Evolutionary conservation across 1,140 invertebrate species (phyloP).

Genomic region (Tetramorium simillimum): DNA sequence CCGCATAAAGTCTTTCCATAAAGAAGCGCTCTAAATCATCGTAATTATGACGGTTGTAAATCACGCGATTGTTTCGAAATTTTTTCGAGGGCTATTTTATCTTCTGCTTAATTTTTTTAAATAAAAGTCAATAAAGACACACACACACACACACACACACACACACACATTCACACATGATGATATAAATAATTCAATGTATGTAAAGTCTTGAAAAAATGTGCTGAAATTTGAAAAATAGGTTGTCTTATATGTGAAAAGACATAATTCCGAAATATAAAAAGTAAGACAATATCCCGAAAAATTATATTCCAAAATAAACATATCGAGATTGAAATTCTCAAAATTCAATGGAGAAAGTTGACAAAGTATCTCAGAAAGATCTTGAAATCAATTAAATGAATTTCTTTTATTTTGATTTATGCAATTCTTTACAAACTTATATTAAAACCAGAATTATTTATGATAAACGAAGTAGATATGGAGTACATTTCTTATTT

Average conservation of each 20-base stretch:
- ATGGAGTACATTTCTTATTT: too few species aligned
- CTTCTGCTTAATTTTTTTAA: not conserved
- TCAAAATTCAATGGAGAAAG: too few species aligned
- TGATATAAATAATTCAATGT: not conserved
- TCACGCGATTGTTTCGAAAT: constrained; percentile 30
- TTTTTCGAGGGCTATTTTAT: not conserved
- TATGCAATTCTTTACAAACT: not conserved
- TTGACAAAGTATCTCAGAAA: too few species aligned
- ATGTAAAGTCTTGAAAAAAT: too few species aligned
- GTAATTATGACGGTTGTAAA: constrained; percentile 14
- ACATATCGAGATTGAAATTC: too few species aligned
- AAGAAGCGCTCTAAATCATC: not conserved
- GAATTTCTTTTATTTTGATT: too few species aligned
- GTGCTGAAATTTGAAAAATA: too few species aligned
- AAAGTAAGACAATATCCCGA: too few species aligned
- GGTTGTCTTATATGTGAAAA: too few species aligned
- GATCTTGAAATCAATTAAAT: too few species aligned
- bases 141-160: not conserved
- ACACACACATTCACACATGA: not conserved
- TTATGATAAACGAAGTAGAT: not conserved
- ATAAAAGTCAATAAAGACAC: not conserved
- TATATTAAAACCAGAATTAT: not conserved
- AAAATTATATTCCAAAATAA: too few species aligned
- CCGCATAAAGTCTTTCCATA: not conserved
- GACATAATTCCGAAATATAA: too few species aligned